phyloP scores from a whole-genome alignment of 2,797 vertebrate genomes.

The Synanceia verrucosa region DNA sequence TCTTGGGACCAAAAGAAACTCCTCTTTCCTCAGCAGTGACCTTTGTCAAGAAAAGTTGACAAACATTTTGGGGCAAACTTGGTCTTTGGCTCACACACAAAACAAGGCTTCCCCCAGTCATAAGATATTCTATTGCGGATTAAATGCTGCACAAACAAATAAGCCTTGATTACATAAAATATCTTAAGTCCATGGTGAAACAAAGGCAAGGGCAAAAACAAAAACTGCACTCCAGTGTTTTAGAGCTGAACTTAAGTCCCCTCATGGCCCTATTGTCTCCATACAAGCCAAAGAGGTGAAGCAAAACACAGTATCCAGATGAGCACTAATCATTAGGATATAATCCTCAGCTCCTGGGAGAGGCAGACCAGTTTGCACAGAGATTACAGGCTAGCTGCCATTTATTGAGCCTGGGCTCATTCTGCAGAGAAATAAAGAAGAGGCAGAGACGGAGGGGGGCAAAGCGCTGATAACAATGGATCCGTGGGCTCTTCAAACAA shows the following conservation, averaged over 20 bases:
- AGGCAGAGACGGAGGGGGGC: constrained; percentile 74
- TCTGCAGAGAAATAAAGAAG: constrained; percentile 81
- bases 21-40: constrained; percentile 64
- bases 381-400: constrained; percentile 81
- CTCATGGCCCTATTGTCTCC: constrained; percentile 70
- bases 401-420: constrained; percentile 82
- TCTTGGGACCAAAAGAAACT: constrained; percentile 69
- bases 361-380: constrained; percentile 80
- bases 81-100: constrained; percentile 27
- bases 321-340: constrained; percentile 84
- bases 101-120: constrained; percentile 1
- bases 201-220: constrained; percentile 75
- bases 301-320: constrained; percentile 83
- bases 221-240: constrained; percentile 62
- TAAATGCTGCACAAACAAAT: constrained; percentile 42
- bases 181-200: constrained; percentile 52
- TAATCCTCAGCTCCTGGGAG: constrained; percentile 83
- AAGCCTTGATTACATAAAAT: constrained; percentile 58
- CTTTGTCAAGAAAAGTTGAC: constrained; percentile 69
- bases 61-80: constrained; percentile 61
- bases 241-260: constrained; percentile 61
- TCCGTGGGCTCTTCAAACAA: constrained; percentile 84
- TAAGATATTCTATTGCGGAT: constrained; percentile 35
- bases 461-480: constrained; percentile 83
- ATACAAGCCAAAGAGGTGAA: constrained; percentile 76